Evolutionary conservation across 2,113 vertebrate genomes (phyloP), one percentile per base, ranked within the genome.

Genomic region (Micronycteris hirsuta): DNA sequence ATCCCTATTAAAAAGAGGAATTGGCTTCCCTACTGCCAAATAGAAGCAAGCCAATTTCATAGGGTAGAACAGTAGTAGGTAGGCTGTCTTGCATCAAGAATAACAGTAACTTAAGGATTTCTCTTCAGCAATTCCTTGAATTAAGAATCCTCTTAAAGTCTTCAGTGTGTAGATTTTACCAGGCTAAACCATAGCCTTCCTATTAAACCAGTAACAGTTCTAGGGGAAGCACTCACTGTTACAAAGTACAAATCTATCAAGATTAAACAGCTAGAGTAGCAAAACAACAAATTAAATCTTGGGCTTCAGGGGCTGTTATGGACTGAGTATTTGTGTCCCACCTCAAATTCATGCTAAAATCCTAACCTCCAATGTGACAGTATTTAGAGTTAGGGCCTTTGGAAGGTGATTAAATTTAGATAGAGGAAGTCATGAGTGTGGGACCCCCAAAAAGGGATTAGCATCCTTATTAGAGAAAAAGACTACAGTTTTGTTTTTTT

Each of bases 111-210:
- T 74, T 80, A 95, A 88, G 36, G 52, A 93, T 45, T 92, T 94
- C 43, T 94, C 45, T 86, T 7, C 3, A 92, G 41, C 41, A 97
- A 96, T 82, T 95, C 67, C 36, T 91, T 77, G 31, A 93, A 90
- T 92, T 33, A 71, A 91, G 58, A 96, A 96, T 81, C 33, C 49
- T 92, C 61, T 89, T 28, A 81, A 95, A 80, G n/a, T 81, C 71
- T 96, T 89, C 16, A 89, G 45, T 52, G 41, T 28, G 9, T 16
- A 94, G 61, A 95, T 70, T 36, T 93, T 67, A 31, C 20, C 5
- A 65, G 43, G 19, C 31, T 96, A 93, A 81, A 54, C 31, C 36
- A 80, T 0, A 85, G 24, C 17, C 45, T 89, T 63, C 3, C 80
- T 85, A 67, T 88, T 36, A 87, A 96, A 80, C 93, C 9, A 94